A percentile compares a stretch with the other conserved stretches of the same genome.
Evolutionary conservation across 2,113 vertebrate genomes (phyloP).

Genomic region (Leptobrachium ailaonicum): DNA sequence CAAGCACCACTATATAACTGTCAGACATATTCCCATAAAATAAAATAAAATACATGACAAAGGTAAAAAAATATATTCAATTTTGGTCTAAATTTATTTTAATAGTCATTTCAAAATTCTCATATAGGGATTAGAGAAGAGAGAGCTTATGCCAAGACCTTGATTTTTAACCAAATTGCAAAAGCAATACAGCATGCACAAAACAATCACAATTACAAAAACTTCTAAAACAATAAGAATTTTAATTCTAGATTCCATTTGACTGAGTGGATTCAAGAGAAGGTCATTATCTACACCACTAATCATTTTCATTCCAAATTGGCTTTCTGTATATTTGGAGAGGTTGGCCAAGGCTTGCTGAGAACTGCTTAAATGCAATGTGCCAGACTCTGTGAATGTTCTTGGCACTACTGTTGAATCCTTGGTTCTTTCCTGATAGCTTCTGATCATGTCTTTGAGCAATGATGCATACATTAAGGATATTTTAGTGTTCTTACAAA

Average conservation of each 20-base stretch:
- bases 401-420: not conserved
- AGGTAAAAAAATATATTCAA: no score
- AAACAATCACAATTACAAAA: not conserved
- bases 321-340: not conserved
- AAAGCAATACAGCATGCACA: not conserved
- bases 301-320: constrained; percentile 1
- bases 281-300: not conserved
- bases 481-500: not conserved
- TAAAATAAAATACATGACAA: no score
- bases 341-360: not conserved
- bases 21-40: no score
- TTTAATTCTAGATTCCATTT: not conserved
- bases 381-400: not conserved
- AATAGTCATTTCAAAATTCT: not conserved
- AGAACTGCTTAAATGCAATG: constrained; percentile 2
- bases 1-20: no score
- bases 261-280: not conserved
- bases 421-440: not conserved
- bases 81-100: no score
- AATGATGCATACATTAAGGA: constrained; percentile 1
- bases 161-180: constrained; percentile 2
- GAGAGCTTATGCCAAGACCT: not conserved
- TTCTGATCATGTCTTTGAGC: constrained; percentile 1
- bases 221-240: not conserved
- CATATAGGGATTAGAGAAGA: not conserved